Evolutionary conservation across 2,888 invertebrate genomes (phyloP).

Genomic region (Adineta ricciae): DNA sequence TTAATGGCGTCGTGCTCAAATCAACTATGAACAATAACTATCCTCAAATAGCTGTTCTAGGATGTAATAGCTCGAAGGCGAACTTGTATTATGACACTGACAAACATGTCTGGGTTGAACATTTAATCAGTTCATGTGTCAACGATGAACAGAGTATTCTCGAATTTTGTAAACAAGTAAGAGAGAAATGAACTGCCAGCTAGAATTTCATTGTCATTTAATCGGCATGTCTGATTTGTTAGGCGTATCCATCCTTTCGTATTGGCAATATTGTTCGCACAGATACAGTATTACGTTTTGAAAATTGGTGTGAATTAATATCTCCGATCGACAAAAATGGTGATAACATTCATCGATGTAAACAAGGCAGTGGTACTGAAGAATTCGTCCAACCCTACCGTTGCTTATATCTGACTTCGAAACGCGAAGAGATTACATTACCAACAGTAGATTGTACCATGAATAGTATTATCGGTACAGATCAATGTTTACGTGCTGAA

Average conservation of each 20-base stretch:
- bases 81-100: constrained; percentile 18
- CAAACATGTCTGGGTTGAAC: background rate
- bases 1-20: background rate
- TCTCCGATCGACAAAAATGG: background rate
- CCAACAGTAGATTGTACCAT: background rate
- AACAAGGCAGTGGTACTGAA: background rate
- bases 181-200: too few relatives aligned
- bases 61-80: background rate
- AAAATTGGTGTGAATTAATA: constrained; percentile 5
- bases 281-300: background rate
- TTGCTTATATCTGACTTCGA: background rate
- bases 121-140: background rate
- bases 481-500: background rate
- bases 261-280: constrained; percentile 15
- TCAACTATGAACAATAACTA: constrained; percentile 1
- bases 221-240: too few relatives aligned
- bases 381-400: background rate
- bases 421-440: background rate
- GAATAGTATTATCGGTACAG: background rate
- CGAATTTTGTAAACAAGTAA: constrained; percentile 12
- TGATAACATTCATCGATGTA: constrained; percentile 12
- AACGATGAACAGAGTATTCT: background rate
- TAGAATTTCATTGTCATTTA: too few relatives aligned
- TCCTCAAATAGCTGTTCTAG: constrained; percentile 9
- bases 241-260: background rate